phyloP scores from a whole-genome alignment of 2,797 vertebrate species.

The Sebastiscus tertius region DNA sequence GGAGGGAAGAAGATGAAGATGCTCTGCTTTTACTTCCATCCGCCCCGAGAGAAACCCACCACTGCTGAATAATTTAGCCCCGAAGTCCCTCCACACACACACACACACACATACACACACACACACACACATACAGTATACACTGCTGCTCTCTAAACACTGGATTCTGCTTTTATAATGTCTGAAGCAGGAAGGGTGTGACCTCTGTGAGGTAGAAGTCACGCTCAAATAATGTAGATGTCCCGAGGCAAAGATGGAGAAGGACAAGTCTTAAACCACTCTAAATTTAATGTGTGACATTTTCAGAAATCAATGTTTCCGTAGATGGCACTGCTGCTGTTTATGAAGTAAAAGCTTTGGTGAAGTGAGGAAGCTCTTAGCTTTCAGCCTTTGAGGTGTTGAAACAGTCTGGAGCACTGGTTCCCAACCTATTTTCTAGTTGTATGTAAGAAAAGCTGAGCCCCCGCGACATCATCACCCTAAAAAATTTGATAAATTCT shows the following conservation, averaged over 20 bases:
- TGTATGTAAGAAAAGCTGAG: no score
- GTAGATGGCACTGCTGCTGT: background rate
- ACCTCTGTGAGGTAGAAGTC: slow-evolving; percentile 26
- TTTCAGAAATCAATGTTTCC: background rate
- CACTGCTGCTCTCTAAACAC: slow-evolving; percentile 5
- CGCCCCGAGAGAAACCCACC: slow-evolving; percentile 52
- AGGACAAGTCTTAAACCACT: background rate
- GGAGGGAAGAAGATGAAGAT: slow-evolving; percentile 34
- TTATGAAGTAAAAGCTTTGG: background rate
- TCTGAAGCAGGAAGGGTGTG: slow-evolving; percentile 16
- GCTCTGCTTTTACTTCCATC: slow-evolving; percentile 58
- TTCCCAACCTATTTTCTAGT: no score
- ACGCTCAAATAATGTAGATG: background rate
- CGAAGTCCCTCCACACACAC: slow-evolving; percentile 25
- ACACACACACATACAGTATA: background rate
- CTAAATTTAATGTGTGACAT: slow-evolving; percentile 5
- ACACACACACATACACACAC: slow-evolving; percentile 12
- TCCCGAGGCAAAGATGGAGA: background rate
- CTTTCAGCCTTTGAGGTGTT: background rate
- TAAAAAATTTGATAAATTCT: no score
- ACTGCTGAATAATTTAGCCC: slow-evolving; percentile 73
- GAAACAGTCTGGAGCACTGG: no score
- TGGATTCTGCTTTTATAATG: slow-evolving; percentile 20
- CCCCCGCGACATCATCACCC: fast-evolving
- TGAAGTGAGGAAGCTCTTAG: background rate